phyloP scores from a whole-genome alignment of 1,140 invertebrate species.

The Yoshiicerus persimilis region DNA sequence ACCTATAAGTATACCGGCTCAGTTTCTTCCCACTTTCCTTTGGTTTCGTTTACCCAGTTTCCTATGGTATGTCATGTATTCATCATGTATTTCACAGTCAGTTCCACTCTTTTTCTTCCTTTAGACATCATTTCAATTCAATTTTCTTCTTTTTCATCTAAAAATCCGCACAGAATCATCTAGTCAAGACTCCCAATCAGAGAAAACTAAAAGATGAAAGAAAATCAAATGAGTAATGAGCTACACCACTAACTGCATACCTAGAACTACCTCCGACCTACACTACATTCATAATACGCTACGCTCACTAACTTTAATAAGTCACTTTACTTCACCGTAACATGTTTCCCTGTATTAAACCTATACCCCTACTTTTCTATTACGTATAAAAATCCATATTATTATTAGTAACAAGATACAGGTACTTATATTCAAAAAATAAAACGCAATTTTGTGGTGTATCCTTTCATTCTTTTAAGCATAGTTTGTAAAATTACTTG shows the following conservation, averaged over 20 bases:
- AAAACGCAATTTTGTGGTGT: too few species aligned
- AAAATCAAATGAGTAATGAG: background rate
- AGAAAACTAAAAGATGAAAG: background rate
- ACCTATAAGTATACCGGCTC: background rate
- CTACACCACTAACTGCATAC: background rate
- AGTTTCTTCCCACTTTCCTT: background rate
- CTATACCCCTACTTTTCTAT: too few species aligned
- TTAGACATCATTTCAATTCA: background rate
- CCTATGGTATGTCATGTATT: background rate
- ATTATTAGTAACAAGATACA: too few species aligned
- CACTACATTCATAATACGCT: background rate
- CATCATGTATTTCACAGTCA: background rate
- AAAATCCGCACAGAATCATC: background rate
- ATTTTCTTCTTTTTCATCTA: conserved; percentile 5
- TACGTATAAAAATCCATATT: too few species aligned
- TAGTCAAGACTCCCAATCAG: background rate
- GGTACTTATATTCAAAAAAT: too few species aligned
- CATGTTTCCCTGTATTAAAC: too few species aligned
- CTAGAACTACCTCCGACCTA: background rate
- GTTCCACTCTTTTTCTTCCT: background rate
- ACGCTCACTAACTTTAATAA: too few species aligned
- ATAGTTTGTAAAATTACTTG: too few species aligned
- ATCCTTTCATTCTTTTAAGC: too few species aligned
- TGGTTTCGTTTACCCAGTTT: background rate
- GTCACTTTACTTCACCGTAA: too few species aligned